Percentiles rank a stretch among this genome's conserved stretches.
Evolutionary conservation across 2,888 invertebrate species (phyloP).

Genomic region (Trichopria drosophilae): DNA sequence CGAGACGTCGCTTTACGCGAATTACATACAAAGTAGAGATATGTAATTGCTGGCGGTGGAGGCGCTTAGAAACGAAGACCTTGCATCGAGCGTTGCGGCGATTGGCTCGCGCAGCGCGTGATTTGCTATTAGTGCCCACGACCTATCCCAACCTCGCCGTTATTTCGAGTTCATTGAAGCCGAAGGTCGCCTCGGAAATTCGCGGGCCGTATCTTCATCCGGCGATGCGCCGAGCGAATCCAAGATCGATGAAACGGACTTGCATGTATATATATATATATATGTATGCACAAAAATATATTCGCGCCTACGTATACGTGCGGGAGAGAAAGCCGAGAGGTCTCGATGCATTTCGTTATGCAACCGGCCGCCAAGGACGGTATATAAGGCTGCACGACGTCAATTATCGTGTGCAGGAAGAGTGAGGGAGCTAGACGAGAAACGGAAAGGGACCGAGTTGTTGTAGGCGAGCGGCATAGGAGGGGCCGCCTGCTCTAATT

Average conservation of each 20-base stretch:
- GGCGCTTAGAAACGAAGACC: slow-evolving; percentile 12
- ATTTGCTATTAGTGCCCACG: slow-evolving; percentile 44
- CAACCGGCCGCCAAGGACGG: slow-evolving; percentile 39
- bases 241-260: not conserved
- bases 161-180: slow-evolving; percentile 43
- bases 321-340: not conserved
- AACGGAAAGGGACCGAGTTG: slow-evolving; percentile 13
- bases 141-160: slow-evolving; percentile 53
- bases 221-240: not conserved
- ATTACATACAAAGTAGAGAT: too few relatives aligned
- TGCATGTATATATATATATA: too few relatives aligned
- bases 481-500: slow-evolving; percentile 31
- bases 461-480: slow-evolving; percentile 31
- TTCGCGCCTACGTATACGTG: not conserved
- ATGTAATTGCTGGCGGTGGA: too few relatives aligned
- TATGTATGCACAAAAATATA: not conserved
- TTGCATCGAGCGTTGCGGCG: slow-evolving; percentile 11
- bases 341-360: slow-evolving; percentile 37
- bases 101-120: slow-evolving; percentile 36
- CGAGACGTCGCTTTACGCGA: too few relatives aligned
- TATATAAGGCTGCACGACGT: too few relatives aligned
- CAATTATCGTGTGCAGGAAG: too few relatives aligned
- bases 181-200: slow-evolving; percentile 35
- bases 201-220: not conserved
- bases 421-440: too few relatives aligned